Evolutionary conservation across 2,113 vertebrate species (phyloP).

Genomic region (Elephantulus edwardii): DNA sequence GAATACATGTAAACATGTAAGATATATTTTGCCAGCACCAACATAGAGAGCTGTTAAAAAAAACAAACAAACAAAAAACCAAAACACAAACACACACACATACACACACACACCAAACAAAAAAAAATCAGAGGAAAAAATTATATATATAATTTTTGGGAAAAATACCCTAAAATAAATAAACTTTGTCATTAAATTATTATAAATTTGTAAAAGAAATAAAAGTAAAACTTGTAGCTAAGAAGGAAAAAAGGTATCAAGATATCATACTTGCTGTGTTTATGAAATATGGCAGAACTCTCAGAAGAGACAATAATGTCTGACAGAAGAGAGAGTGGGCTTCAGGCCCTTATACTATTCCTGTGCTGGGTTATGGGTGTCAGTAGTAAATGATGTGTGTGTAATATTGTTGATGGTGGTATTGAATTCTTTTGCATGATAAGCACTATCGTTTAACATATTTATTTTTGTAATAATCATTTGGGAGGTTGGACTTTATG

Average conservation of each 20-base stretch:
- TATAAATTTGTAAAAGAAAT: background rate
- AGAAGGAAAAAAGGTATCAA: too few species aligned
- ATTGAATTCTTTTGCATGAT: background rate
- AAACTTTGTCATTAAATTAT: background rate
- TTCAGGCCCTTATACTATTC: background rate
- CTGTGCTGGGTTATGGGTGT: background rate
- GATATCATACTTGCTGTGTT: background rate
- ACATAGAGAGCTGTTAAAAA: too few species aligned
- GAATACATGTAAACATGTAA: background rate
- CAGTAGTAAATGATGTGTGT: background rate
- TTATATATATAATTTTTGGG: background rate
- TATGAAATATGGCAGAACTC: background rate
- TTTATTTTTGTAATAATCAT: background rate
- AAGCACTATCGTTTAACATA: background rate
- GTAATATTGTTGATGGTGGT: background rate
- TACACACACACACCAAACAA: too few species aligned
- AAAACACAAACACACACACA: too few species aligned
- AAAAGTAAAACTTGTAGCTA: background rate
- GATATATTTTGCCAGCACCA: background rate
- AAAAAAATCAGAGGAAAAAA: background rate
- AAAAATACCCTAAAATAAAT: background rate
- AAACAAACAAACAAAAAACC: too few species aligned
- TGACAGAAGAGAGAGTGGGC: background rate
- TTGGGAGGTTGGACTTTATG: too few species aligned
- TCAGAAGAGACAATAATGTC: background rate